These are phyloP conservation scores for Oryzias dopingdopingensis DNA, from an alignment of 2,797 vertebrate species.

Conservation along the genomic window DNA sequence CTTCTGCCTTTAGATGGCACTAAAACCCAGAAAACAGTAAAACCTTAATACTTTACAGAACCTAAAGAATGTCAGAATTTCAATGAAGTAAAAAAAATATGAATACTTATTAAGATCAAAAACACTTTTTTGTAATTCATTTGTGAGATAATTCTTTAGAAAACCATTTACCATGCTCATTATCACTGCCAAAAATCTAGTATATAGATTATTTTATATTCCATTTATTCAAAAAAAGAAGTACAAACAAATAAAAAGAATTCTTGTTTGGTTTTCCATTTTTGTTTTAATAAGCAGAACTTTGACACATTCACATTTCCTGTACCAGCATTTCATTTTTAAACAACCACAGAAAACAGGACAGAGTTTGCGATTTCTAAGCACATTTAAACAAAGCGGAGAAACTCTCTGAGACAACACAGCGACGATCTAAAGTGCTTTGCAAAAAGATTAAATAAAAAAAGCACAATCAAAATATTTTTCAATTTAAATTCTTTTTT, in stretches of 20 bases:
- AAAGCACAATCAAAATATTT: constrained; percentile 18
- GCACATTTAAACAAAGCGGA: not conserved
- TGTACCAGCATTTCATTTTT: not conserved
- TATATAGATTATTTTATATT: no score
- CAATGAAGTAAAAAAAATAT: not conserved
- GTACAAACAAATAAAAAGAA: no score
- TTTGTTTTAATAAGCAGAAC: no score
- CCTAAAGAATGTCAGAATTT: not conserved
- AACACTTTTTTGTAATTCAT: no score
- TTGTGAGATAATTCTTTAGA: no score
- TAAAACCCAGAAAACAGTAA: not conserved
- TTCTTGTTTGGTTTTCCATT: no score
- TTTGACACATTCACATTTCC: constrained; percentile 2
- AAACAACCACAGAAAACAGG: constrained; percentile 2
- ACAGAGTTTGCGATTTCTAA: not conserved
- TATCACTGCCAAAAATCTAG: no score
- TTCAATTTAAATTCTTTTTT: not conserved
- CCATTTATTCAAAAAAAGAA: no score
- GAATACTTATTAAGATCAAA: no score
- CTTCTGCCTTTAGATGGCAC: constrained; percentile 5
- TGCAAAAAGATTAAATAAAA: constrained; percentile 20
- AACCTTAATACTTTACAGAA: not conserved
- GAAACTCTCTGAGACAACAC: constrained; percentile 3
- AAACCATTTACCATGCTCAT: no score
- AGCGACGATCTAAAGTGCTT: constrained; percentile 65